Evolutionary conservation across 2,113 vertebrate genomes (phyloP), one percentile per base, ranked within the genome.

Genomic region (Noctilio leporinus): DNA sequence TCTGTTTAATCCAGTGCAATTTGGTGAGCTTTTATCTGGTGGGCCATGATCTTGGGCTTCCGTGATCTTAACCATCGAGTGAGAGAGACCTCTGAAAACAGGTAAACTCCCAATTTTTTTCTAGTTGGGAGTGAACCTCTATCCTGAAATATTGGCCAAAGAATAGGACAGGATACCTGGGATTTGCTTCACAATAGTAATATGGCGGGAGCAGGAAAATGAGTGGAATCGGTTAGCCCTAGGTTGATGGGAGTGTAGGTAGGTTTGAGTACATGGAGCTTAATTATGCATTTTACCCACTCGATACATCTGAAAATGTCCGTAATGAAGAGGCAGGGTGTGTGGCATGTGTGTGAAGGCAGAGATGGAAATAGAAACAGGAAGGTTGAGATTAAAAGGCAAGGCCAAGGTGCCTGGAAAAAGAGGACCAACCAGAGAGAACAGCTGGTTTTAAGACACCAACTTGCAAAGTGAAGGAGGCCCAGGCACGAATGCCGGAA

Each of bases 401-500:
- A 17, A 47, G 22, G 35, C 53, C n/a, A 40, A 86, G 26, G 43
- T 57, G 17, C 47, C 14, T 73, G 15, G 47, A 53, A 4, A 51
- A 49, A 70, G 16, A 57, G n/a, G 51, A 38, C 6, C 22, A 30
- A 28, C 20, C 47, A 35, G 83, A 93, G 26, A 51, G 15, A 65
- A 35, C 5, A 59, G 26, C 7, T 72, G 67, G 62, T 86, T 93
- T 89, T 57, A 47, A 78, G 55, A 33, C 3, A 15, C 30, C 33
- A 28, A 2, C 43, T 10, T 40, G 43, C 70, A 93, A 69, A 73
- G 45, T 35, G 17, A 70, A 90, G 33, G 53, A 38, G 35, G 30
- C 28, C 47, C 12, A 12, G 0, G 10, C 0, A 1, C 1, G 2
- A 24, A 38, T 7, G 17, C 8, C 4, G 4, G n/a, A 67, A 38